Base-by-base conservation (phyloP, 2,888 invertebrate species). In the Conus canariensis region DNA sequence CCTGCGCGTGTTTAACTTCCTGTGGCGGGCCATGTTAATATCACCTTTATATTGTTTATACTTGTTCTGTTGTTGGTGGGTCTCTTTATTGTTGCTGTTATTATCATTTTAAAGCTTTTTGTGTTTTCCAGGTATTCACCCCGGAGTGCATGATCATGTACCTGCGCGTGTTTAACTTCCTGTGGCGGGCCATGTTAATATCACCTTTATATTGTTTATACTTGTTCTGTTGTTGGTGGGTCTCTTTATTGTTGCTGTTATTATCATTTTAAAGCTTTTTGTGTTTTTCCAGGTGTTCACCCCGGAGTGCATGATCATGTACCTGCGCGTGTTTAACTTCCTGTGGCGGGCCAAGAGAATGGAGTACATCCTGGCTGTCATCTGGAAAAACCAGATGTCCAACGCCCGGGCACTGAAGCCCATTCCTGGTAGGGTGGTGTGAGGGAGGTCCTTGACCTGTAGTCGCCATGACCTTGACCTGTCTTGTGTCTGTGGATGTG, bases 301-400 rank as follows among this genome's bases (percentile, higher is more conserved):
- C 0, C 96, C 96, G 56, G 96, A 97, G 91, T 96, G 98, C 95
- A 97, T 98, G 94, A 97, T 97, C 58, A 96, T 96, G 92, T 98
- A 99, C 96, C 97, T 98, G 93, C 97, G 98, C 92, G 97, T 98
- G 64, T 99, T 98, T 97, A 98, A 98, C 94, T 98, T 98, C 93
- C 97, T 99, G 93, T 99, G 98, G 98, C 97, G 98, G 93, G 98
- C 98, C 88, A 98, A 98, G 96, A 97, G 98, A 92, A 98, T 98
- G 97, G 98, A 99, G 96, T 98, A 98, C 96, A 97, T 98, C 80
- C 97, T 99, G 93, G 98, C 98, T 86, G 97, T 97, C 89, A 97
- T 98, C 94, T 98, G 98, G 97, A 98, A 98, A 95, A 97, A 97
- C 92, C 98, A 98, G 96, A 97, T 98, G 91, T 97, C 98, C 59